Base-by-base conservation (phyloP, 2,888 invertebrate genomes). In the Deladenus siricidicola region DNA sequence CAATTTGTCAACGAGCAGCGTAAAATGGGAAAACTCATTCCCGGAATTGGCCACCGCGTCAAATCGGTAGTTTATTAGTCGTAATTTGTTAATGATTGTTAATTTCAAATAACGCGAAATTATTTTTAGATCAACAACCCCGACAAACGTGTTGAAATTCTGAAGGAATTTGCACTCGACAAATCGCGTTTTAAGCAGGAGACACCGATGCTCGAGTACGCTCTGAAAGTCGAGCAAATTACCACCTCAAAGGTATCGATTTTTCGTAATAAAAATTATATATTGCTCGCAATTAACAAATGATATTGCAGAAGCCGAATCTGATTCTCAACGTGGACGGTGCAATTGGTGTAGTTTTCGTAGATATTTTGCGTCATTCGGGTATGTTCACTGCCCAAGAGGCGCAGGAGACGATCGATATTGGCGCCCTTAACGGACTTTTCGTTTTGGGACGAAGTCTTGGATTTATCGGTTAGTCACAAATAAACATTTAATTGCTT, bases 291-390 rank as follows among this genome's bases (percentile, higher is more conserved):
- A n/a, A n/a, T n/a, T n/a, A n/a, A n/a, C n/a, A n/a, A n/a, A n/a
- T 28, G 2, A 49, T 6, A 10, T 48, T 76, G 14, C 73, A 83
- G 85, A 98, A 98, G 83, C 98, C 98, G n/a, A 98, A 99, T 84
- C 85, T 98, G 60, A 99, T 99, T 80, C 85, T 98, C 64, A 99
- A 98, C 82, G 98, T 99, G 23, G 98, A 98, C 82, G 98, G 98
- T 59, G 89, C 94, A 68, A 94, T 99, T 73, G 98, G 93, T 0
- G 90, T 91, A 45, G 87, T 91, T 19, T 94, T 98, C 83, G 96
- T 98, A 26, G 98, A 98, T 80, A 86, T 98, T 84, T 85, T 98
- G 70, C 84, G 92, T 42, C 87, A 92, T 80, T 90, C 60, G 43
- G 60, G 60, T 2, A 39, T 34, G 53, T 71, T 71, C 64, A 71